Evolutionary conservation across 2,797 vertebrate species (phyloP), one percentile per base, ranked within the genome.

Genomic region (Clarias laeviceps): DNA sequence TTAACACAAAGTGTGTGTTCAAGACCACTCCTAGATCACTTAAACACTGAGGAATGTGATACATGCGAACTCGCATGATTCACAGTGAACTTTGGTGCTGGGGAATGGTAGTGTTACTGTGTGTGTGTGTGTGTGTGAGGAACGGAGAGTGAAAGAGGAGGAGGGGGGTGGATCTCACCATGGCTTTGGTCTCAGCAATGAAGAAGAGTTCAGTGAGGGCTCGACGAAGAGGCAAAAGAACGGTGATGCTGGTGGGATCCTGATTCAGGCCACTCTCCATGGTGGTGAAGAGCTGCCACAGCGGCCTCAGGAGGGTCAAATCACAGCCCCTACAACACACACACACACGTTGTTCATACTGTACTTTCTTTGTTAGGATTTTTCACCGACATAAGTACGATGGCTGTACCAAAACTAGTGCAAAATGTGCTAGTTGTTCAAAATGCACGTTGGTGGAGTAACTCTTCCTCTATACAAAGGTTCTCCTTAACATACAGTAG

Each of bases 191-290:
- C 92, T 99, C 98, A 0, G 98, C 96, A 7, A 98, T 94, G 83
- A 98, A 98, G 95, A 99, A 99, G 87, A 99, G 97, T 82, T 99
- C 98, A 0, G 97, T 97, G 87, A 99, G 97, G 22, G 98, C 97
- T 22, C 97, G 95, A 92, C 99, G 98, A 80, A 99, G 96, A 64
- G 97, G 97, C 87, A 97, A 96, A 88, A 99, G 96, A 90, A 99
- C 95, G 0, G 96, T 96, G 77, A 96, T 94, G 90, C 95, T 96
- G 62, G 96, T 93, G 56, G 95, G 91, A 17, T 99, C 97, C 8
- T 97, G 96, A 90, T 92, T 95, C 29, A 96, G 91, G 80, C 92
- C 92, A 86, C 95, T 96, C 89, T 99, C 98, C 97, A 99, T 97
- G 3, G 96, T 93, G 82, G 95, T 95, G 84, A 99, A 99, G 76